These are phyloP conservation scores for Echinarachnius parma DNA, from an alignment of 53 echinoderm and acorn worm genomes.

Conservation along the genomic window DNA sequence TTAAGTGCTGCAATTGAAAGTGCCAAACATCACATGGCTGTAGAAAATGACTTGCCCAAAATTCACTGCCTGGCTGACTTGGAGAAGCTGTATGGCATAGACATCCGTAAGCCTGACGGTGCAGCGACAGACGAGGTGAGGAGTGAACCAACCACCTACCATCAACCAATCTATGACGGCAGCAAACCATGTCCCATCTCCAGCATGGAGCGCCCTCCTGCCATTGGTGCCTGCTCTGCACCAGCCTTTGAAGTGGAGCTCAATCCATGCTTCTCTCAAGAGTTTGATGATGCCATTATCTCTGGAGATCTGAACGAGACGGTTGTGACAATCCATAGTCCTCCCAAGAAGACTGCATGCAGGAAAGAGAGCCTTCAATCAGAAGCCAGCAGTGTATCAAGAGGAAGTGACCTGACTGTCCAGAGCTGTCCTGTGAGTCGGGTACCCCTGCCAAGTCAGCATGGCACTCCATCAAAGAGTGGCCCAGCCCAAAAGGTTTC, in stretches of 20 bases:
- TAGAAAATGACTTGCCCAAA: constrained; percentile 41
- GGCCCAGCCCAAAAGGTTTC: constrained; percentile 54
- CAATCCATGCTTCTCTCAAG: constrained; percentile 91
- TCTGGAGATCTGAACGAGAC: constrained; percentile 32
- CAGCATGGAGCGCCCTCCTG: constrained; percentile 80
- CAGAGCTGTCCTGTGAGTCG: constrained; percentile 41
- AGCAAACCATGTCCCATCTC: constrained; percentile 53
- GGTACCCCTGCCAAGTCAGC: constrained; percentile 32
- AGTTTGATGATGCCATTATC: constrained; percentile 71
- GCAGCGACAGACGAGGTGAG: constrained; percentile 80
- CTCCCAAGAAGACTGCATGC: constrained; percentile 23
- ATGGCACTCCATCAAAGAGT: constrained; percentile 54
- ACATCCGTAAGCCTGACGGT: constrained; percentile 81
- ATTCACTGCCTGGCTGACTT: constrained; percentile 46
- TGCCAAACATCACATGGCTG: constrained; percentile 65
- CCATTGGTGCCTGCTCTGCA: constrained; percentile 90
- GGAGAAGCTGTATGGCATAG: constrained; percentile 48
- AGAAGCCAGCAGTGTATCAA: constrained; percentile 36
- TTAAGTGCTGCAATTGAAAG: constrained; percentile 75
- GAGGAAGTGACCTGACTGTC: constrained; percentile 32
- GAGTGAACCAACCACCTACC: constrained; percentile 36
- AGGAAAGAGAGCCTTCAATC: constrained; percentile 40
- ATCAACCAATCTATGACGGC: constrained; percentile 12
- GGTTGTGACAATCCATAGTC: constrained; percentile 41
- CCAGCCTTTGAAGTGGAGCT: constrained; percentile 95